Percentiles rank a stretch among this genome's conserved stretches.
Evolutionary conservation across 2,113 vertebrate genomes (phyloP).

Genomic region (Scortum barcoo): DNA sequence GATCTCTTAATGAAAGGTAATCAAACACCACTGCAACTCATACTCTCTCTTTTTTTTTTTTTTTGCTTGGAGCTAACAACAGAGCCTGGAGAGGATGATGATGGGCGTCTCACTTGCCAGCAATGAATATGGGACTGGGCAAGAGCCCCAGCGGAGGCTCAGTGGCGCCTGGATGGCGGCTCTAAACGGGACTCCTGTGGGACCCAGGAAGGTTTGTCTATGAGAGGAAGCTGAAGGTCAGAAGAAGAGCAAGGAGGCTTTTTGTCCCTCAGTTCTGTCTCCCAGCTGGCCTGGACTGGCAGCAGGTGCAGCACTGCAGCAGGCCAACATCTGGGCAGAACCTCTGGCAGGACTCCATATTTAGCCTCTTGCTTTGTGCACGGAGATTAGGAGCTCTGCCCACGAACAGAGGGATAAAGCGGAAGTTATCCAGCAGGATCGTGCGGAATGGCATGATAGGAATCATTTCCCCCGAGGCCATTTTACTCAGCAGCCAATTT

Average conservation of each 20-base stretch:
- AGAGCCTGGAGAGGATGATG: conserved; percentile 26
- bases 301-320: conserved; percentile 80
- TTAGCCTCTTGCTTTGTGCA: conserved; percentile 67
- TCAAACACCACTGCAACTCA: conserved; percentile 46
- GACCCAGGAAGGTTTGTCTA: conserved; percentile 29
- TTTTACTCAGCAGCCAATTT: conserved; percentile 36
- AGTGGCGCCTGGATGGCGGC: conserved; percentile 61
- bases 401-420: conserved; percentile 51
- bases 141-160: conserved; percentile 32
- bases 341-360: conserved; percentile 66
- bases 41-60: not conserved
- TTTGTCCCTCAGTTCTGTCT: conserved; percentile 40
- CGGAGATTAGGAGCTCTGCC: conserved; percentile 69
- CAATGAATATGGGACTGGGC: conserved; percentile 51
- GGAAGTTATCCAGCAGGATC: conserved; percentile 74
- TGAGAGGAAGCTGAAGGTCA: conserved; percentile 43
- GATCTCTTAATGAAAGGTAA: conserved; percentile 66
- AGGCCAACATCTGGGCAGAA: conserved; percentile 77
- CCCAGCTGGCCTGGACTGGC: conserved; percentile 59
- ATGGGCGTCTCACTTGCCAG: conserved; percentile 57
- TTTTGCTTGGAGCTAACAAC: conserved; percentile 43
- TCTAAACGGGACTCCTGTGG: conserved; percentile 29
- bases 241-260: conserved; percentile 28
- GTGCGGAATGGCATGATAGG: conserved; percentile 71
- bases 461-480: conserved; percentile 38